phyloP scores from a whole-genome alignment of 2,888 invertebrate genomes.

The Eupelmus urozonus region DNA sequence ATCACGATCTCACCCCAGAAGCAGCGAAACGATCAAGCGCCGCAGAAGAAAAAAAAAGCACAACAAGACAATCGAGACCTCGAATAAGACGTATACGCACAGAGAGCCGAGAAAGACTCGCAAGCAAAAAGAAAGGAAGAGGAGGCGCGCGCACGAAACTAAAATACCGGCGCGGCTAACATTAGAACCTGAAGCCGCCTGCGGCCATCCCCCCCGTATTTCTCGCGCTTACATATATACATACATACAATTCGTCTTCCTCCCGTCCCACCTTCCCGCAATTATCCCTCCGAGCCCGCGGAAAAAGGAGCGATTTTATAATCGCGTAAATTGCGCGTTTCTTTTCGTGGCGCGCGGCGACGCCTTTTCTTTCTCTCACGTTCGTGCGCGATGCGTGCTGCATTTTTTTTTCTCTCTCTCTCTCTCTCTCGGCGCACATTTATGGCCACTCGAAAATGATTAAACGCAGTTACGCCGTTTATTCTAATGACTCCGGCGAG shows the following conservation, averaged over 20 bases:
- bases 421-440: conserved; percentile 3
- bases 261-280: conserved; percentile 9
- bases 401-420: neutral
- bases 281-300: conserved; percentile 22
- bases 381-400: neutral
- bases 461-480: conserved; percentile 49
- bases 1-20: too few species aligned
- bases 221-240: too few species aligned
- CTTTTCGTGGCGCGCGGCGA: too few species aligned
- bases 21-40: too few species aligned
- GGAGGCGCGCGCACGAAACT: conserved; percentile 30
- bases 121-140: conserved; percentile 22
- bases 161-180: conserved; percentile 47
- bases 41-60: neutral
- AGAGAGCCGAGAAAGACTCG: neutral
- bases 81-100: neutral
- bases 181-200: conserved; percentile 39
- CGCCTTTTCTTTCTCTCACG: conserved; percentile 2
- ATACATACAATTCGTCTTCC: conserved; percentile 22
- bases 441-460: conserved; percentile 37
- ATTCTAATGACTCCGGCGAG: conserved; percentile 44
- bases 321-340: conserved; percentile 46
- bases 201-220: conserved; percentile 14
- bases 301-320: conserved; percentile 48
- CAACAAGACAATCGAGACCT: neutral